Evolutionary conservation across 1,140 invertebrate species (phyloP).

Genomic region (Drosophila virilis): DNA sequence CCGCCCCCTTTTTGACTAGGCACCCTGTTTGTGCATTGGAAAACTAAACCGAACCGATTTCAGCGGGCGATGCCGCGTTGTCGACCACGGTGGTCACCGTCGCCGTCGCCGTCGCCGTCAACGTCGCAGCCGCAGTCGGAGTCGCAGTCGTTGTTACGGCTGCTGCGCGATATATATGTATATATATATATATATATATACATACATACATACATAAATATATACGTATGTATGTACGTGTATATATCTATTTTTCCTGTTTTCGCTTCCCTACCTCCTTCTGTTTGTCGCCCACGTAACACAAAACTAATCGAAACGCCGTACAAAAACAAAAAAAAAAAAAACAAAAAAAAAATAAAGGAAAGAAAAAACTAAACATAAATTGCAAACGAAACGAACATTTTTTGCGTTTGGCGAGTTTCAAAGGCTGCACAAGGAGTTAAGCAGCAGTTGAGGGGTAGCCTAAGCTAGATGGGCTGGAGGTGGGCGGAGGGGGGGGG

Average conservation of each 20-base stretch:
- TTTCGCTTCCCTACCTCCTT: slow-evolving; percentile 3
- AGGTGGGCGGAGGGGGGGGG: too few species aligned
- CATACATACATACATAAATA: slow-evolving; percentile 1
- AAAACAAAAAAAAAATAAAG: slow-evolving; percentile 1
- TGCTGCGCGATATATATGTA: slow-evolving; percentile 6
- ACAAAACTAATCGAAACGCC: slow-evolving; percentile 13
- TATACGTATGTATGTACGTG: slow-evolving; percentile 2
- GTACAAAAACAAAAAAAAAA: slow-evolving; percentile 6
- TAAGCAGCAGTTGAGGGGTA: neutral
- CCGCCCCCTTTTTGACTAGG: neutral
- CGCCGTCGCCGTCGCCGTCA: slow-evolving; percentile 6
- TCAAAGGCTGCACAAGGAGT: neutral
- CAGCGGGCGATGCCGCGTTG: slow-evolving; percentile 19
- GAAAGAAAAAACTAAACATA: neutral
- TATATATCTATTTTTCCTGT: slow-evolving; percentile 14
- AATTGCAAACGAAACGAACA: slow-evolving; percentile 36
- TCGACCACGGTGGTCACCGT: slow-evolving; percentile 12
- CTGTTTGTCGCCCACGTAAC: slow-evolving; percentile 9
- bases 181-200: slow-evolving; percentile 9
- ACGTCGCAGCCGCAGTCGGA: neutral
- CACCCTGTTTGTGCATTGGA: slow-evolving; percentile 68
- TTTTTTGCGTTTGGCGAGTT: slow-evolving; percentile 28
- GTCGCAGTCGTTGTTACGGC: neutral
- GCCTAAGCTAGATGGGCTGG: neutral
- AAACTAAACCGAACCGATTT: slow-evolving; percentile 57